phyloP scores from a whole-genome alignment of 2,888 invertebrate species.

The Diarsia brunnea region DNA sequence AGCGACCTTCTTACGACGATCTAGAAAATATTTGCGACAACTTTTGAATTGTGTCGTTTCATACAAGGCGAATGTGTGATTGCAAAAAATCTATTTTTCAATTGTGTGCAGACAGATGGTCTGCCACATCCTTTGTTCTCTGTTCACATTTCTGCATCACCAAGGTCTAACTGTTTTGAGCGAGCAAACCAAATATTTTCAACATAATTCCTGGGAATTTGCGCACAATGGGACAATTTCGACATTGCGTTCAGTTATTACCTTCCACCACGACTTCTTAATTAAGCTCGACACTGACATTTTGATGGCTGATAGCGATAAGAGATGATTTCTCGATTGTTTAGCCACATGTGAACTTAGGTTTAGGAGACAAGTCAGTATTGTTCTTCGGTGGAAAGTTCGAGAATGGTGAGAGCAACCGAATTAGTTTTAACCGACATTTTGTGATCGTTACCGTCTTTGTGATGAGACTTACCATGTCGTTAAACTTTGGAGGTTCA shows the following conservation, averaged over 20 bases:
- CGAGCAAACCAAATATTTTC: slow-evolving; percentile 67
- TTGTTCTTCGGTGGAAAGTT: slow-evolving; percentile 78
- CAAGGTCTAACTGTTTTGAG: slow-evolving; percentile 66
- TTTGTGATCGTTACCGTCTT: slow-evolving; percentile 63
- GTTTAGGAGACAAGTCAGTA: slow-evolving; percentile 66
- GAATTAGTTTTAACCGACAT: slow-evolving; percentile 62
- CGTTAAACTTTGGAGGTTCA: slow-evolving; percentile 42
- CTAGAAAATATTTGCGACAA: slow-evolving; percentile 45
- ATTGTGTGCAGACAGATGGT: slow-evolving; percentile 51
- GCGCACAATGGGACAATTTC: slow-evolving; percentile 67
- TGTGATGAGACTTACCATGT: slow-evolving; percentile 37
- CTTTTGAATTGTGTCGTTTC: slow-evolving; percentile 20
- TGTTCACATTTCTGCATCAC: slow-evolving; percentile 45
- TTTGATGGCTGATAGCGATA: slow-evolving; percentile 85
- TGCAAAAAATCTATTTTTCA: slow-evolving; percentile 36
- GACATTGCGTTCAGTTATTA: slow-evolving; percentile 69
- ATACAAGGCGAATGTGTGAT: slow-evolving; percentile 26
- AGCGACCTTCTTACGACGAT: slow-evolving; percentile 41
- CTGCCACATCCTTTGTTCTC: slow-evolving; percentile 60
- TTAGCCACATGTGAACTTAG: slow-evolving; percentile 77
- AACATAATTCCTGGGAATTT: slow-evolving; percentile 67
- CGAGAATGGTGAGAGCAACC: slow-evolving; percentile 59
- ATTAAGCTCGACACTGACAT: slow-evolving; percentile 82
- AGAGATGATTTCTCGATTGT: slow-evolving; percentile 85
- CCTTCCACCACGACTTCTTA: slow-evolving; percentile 73